Evolutionary conservation across 1,140 invertebrate species (phyloP), one percentile per base, ranked within the genome.

Genomic region (Aphaenogaster ashmeadi): DNA sequence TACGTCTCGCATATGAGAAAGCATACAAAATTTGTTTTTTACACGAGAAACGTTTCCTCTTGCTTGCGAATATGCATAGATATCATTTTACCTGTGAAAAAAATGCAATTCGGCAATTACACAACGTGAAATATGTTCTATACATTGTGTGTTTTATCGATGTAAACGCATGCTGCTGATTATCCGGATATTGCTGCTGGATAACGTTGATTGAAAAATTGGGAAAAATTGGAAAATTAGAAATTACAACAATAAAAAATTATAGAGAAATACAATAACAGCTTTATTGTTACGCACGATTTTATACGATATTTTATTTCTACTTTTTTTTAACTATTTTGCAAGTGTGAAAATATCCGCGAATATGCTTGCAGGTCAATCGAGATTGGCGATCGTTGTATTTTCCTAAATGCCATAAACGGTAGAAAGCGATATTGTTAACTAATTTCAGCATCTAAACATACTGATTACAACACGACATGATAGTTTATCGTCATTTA

Each of bases 401-500:
- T 66, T 79, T 78, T 47, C 15, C 75, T 36, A 50, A 64, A 1
- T 15, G 41, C 71, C 72, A 84, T 83, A 81, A 36, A 79, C 60
- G 50, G 3, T 13, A 11, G 33, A 18, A 18, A 54, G 44, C 54
- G 47, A 50, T 47, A 74, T 47, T 56, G 71, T 54, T 50, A 86
- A 86, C 47, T 87, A 89, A 92, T 90, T 91, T 74, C 15, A 4
- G 38, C 81, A 81, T 67, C 80, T 66, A 44, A 81, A 60, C 33
- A 33, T n/a, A 54, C 41, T 33, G 33, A 64, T 89, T 80, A 56
- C 74, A 74, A 60, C 33, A 9, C 27, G 15, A 52, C 47, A 44
- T 38, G 54, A 89, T 60, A 79, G 66, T 85, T 79, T 84, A 90
- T 87, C 66, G 83, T 50, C 52, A 87, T 74, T 79, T 69, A 75